Evolutionary conservation across 2,113 vertebrate genomes (phyloP), one percentile per base, ranked within the genome.

Genomic region (Indicator indicator): DNA sequence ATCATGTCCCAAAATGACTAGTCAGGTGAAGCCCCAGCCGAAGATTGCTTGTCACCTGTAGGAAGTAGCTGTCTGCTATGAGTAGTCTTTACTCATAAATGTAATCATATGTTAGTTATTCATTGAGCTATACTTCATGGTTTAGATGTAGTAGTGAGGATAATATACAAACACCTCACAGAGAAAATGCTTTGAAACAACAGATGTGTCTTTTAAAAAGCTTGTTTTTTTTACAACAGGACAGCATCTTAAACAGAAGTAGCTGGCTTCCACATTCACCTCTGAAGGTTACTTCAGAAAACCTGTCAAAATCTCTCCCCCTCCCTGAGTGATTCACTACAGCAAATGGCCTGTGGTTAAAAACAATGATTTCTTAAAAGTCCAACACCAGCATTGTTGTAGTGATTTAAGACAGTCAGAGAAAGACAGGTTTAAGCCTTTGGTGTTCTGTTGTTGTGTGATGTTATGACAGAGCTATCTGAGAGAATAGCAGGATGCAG

Each of bases 1-100:
- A 99, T 99, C 98, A 99, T 97, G 96, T 97, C 97, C 97, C 97
- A 98, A 98, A 98, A 99, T 99, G 98, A 99, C 98, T 99, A 98
- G 98, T 98, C 98, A 98, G 98, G 98, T 98, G 98, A 98, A 98
- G 98, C 98, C 97, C 97, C 52, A 93, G 97, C 83, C 36, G 97
- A 97, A 97, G 97, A 98, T 98, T 98, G 97, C 98, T 97, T 98
- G 98, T 99, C 98, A 98, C 98, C 98, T 98, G 98, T 98, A 99
- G 98, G 98, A 99, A 99, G 98, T 98, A 96, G 95, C 97, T 98
- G 98, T 98, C 98, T 98, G 94, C 94, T 95, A 65, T 96, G 95
- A 98, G 97, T 96, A 97, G 97, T 98, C 97, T 98, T 96, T 97
- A 96, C 97, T 98, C 97, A 98, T 98, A 98, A 98, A 98, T 98